phyloP scores from a whole-genome alignment of 2,888 invertebrate species.

The Oxyscelio sp. region DNA sequence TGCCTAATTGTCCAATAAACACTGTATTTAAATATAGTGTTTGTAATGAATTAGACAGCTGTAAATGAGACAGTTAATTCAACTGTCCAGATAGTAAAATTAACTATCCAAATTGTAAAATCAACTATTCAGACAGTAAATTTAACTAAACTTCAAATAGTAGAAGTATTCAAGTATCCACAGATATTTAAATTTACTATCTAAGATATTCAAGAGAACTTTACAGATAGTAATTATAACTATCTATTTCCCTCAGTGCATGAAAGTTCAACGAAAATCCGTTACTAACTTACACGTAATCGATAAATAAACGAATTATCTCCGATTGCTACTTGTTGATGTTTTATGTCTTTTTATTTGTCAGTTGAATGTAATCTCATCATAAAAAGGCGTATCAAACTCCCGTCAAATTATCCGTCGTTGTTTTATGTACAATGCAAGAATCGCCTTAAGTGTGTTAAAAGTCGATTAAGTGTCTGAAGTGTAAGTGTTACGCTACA shows the following conservation, averaged over 20 bases:
- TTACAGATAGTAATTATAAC: too few species aligned
- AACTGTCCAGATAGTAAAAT: too few species aligned
- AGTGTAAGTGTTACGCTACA: neutral
- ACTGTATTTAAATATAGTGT: too few species aligned
- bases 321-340: constrained; percentile 11
- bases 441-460: constrained; percentile 35
- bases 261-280: constrained; percentile 29
- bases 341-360: constrained; percentile 6
- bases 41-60: too few species aligned
- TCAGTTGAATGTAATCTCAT: neutral
- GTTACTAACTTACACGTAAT: neutral
- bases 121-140: too few species aligned
- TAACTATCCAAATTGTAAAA: too few species aligned
- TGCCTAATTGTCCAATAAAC: neutral
- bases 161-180: too few species aligned
- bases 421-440: constrained; percentile 34
- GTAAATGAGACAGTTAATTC: too few species aligned
- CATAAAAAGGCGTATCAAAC: neutral
- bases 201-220: too few species aligned
- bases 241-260: too few species aligned
- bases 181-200: too few species aligned
- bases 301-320: neutral
- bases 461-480: constrained; percentile 27
- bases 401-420: constrained; percentile 3
- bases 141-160: too few species aligned